Conservation (phyloP, 2,888 invertebrate species). For the Rhynchonema sp. region DNA sequence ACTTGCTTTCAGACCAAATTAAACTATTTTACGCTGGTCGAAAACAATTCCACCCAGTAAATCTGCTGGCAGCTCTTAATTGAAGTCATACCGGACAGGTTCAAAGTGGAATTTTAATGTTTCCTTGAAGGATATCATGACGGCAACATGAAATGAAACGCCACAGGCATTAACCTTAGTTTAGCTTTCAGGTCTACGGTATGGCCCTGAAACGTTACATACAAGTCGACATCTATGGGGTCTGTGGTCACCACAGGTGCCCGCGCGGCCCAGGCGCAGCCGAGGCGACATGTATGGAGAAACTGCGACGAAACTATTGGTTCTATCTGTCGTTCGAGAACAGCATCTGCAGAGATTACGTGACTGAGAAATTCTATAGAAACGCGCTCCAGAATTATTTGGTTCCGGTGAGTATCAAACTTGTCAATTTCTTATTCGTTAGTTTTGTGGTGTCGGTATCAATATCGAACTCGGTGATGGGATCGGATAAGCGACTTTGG, state of each 20-base stretch:
- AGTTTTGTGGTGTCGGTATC: too few species aligned
- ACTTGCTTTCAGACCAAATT: too few species aligned
- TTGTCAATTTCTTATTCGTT: too few species aligned
- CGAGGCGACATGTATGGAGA: neutral
- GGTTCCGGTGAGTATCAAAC: neutral
- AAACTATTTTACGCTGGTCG: too few species aligned
- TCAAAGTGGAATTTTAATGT: too few species aligned
- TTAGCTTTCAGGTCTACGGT: neutral
- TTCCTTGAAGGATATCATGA: too few species aligned
- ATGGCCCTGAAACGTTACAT: neutral
- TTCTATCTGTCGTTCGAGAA: constrained; percentile 93
- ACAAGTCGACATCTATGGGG: neutral
- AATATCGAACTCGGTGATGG: too few species aligned
- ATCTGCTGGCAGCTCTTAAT: too few species aligned
- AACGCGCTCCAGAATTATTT: constrained; percentile 61
- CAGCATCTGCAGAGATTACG: constrained; percentile 82
- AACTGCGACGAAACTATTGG: neutral
- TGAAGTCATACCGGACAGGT: too few species aligned
- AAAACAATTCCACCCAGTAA: too few species aligned
- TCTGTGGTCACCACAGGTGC: neutral
- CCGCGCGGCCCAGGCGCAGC: neutral
- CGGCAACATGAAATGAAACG: too few species aligned
- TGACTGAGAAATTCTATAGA: constrained; percentile 89
- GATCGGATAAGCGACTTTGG: too few species aligned
- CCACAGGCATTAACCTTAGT: neutral